These are phyloP conservation scores for Periplaneta americana DNA, from an alignment of 1,140 invertebrate species.

Conservation along the genomic window DNA sequence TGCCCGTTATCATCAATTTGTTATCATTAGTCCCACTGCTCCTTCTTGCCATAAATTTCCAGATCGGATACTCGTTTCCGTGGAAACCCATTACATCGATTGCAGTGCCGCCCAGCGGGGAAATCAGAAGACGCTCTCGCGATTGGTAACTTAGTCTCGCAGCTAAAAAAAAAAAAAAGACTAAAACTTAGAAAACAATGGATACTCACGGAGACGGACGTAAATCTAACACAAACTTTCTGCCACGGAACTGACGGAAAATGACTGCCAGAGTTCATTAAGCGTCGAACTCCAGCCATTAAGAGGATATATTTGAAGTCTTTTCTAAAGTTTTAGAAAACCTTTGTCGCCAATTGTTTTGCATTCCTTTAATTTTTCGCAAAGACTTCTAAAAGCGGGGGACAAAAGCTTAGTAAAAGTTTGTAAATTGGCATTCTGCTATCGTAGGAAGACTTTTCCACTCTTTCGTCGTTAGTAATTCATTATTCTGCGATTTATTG, in stretches of 20 bases:
- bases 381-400: no score
- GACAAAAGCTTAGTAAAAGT: background rate
- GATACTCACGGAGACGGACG: background rate
- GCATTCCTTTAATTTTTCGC: background rate
- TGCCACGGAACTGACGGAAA: background rate
- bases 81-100: background rate
- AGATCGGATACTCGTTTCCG: background rate
- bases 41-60: background rate
- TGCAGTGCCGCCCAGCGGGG: background rate
- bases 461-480: background rate
- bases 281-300: background rate
- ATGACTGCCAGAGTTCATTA: background rate
- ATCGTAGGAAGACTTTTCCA: background rate
- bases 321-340: background rate
- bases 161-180: background rate
- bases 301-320: background rate
- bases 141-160: background rate
- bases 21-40: background rate
- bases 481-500: background rate
- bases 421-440: background rate
- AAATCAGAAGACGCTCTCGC: no score
- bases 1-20: background rate
- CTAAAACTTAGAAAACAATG: background rate
- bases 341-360: background rate
- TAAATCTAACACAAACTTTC: background rate